These are phyloP conservation scores for Prorops nasuta DNA, from an alignment of 1,140 invertebrate species.

Conservation along the genomic window DNA sequence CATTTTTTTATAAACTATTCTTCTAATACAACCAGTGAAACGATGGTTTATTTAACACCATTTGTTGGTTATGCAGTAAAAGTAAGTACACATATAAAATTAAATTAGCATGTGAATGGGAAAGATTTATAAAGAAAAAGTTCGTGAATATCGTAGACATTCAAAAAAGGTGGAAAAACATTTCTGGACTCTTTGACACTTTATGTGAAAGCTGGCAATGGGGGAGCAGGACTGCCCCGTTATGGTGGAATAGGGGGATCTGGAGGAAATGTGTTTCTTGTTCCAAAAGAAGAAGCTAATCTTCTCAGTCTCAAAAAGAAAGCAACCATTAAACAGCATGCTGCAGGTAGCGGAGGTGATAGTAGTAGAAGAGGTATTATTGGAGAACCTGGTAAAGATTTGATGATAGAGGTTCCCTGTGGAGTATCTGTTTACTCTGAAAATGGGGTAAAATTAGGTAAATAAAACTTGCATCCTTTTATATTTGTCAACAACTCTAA, in stretches of 20 bases:
- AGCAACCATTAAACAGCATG: slow-evolving; percentile 61
- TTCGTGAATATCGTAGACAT: slow-evolving; percentile 23
- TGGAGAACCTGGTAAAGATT: slow-evolving; percentile 69
- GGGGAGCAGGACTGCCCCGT: slow-evolving; percentile 72
- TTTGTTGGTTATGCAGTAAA: slow-evolving; percentile 40
- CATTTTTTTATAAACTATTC: too few relatives aligned
- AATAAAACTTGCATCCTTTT: slow-evolving; percentile 12
- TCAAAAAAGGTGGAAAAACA: slow-evolving; percentile 49
- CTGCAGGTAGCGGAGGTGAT: slow-evolving; percentile 66
- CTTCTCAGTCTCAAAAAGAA: slow-evolving; percentile 60
- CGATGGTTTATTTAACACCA: slow-evolving; percentile 48
- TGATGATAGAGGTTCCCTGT: slow-evolving; percentile 72
- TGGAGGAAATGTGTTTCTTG: slow-evolving; percentile 78
- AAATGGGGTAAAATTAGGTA: slow-evolving; percentile 62
- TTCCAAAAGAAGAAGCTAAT: slow-evolving; percentile 64
- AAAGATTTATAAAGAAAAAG: neutral
- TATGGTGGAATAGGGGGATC: slow-evolving; percentile 83
- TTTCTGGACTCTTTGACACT: slow-evolving; percentile 76
- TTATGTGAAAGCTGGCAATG: slow-evolving; percentile 72
- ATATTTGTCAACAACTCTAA: slow-evolving; percentile 1
- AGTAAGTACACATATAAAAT: slow-evolving; percentile 8
- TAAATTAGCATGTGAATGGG: neutral
- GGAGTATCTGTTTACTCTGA: slow-evolving; percentile 75
- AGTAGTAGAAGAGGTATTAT: slow-evolving; percentile 73
- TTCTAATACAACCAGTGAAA: slow-evolving; percentile 8